phyloP scores from a whole-genome alignment of 2,888 invertebrate genomes.

The Aphrophora alni region DNA sequence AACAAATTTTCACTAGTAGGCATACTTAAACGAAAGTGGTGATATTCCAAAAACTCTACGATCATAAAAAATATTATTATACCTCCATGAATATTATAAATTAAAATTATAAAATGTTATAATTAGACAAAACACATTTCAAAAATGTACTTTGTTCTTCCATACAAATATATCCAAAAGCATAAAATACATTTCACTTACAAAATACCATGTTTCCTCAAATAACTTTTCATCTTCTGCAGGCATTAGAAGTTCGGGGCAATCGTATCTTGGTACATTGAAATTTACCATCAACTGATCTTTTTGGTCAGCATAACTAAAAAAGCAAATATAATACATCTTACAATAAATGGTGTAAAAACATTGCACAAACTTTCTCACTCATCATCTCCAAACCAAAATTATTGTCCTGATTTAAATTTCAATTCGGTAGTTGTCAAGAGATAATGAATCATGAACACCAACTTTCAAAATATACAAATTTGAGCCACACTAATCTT shows the following conservation, averaged over 20 bases:
- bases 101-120: too few species aligned
- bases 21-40: too few species aligned
- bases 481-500: too few species aligned
- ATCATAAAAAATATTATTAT: too few species aligned
- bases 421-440: background rate
- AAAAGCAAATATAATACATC: background rate
- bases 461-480: background rate
- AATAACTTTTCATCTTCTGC: slow-evolving; percentile 64
- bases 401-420: background rate
- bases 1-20: too few species aligned
- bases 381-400: background rate
- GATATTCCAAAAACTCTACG: too few species aligned
- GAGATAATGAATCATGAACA: background rate
- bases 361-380: too few species aligned
- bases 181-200: too few species aligned
- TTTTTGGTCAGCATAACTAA: slow-evolving; percentile 66
- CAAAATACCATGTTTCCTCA: slow-evolving; percentile 58
- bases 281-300: slow-evolving; percentile 64
- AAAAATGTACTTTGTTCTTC: too few species aligned
- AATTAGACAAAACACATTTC: too few species aligned
- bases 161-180: too few species aligned
- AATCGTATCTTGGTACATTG: slow-evolving; percentile 68
- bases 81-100: too few species aligned
- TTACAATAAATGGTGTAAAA: slow-evolving; percentile 29
- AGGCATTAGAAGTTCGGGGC: slow-evolving; percentile 71